These are phyloP conservation scores for Malaclemys terrapin DNA, from an alignment of 2,113 vertebrate species.

Conservation along the genomic window DNA sequence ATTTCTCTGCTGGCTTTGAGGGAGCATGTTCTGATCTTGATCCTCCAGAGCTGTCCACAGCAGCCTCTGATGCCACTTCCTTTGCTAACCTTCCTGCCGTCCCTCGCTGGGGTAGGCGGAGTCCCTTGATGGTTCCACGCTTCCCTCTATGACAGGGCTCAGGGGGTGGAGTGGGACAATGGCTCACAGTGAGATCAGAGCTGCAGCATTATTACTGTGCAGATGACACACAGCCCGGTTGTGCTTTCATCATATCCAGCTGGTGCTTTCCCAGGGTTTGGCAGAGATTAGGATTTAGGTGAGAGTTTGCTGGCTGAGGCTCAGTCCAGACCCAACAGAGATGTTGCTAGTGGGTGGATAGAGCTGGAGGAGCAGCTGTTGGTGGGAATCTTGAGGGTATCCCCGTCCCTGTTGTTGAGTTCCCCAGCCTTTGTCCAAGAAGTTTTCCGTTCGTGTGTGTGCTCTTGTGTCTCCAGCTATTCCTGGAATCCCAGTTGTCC, in stretches of 20 bases:
- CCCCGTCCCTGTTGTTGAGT: not conserved
- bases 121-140: not conserved
- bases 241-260: fast-evolving
- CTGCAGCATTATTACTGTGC: fast-evolving
- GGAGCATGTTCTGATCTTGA: not conserved
- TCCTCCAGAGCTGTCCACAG: not conserved
- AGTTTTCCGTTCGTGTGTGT: not conserved
- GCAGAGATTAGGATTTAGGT: not conserved
- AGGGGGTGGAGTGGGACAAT: not conserved
- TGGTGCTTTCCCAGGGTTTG: not conserved
- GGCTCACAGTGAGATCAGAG: not conserved
- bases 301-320: not conserved
- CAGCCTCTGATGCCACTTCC: not conserved
- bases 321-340: not conserved
- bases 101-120: not conserved
- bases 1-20: not conserved
- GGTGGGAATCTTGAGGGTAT: not conserved
- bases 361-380: not conserved
- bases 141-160: not conserved
- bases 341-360: not conserved
- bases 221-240: fast-evolving
- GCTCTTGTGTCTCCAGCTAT: not conserved
- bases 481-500: not conserved
- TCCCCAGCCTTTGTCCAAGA: not conserved
- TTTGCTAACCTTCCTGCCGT: not conserved